These are phyloP conservation scores for Dendroctonus valens DNA, from an alignment of 1,140 invertebrate species.

Conservation along the genomic window DNA sequence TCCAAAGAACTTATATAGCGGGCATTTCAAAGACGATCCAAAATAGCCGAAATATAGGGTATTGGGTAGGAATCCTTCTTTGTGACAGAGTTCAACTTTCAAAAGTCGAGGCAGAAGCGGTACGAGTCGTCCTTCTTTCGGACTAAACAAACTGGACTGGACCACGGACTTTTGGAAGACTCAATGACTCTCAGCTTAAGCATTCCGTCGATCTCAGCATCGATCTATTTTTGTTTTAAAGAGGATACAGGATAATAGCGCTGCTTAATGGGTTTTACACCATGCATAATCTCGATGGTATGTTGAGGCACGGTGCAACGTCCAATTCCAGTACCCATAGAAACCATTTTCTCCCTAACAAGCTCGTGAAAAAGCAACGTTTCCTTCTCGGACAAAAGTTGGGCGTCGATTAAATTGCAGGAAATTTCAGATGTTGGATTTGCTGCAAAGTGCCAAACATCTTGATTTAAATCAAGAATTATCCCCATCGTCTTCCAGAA, in stretches of 20 bases:
- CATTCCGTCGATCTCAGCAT: constrained; percentile 36
- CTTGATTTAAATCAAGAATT: constrained; percentile 18
- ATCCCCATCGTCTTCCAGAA: constrained; percentile 32
- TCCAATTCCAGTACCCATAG: too few relatives aligned
- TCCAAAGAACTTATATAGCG: constrained; percentile 43
- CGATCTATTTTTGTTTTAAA: constrained; percentile 26
- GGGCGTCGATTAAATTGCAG: too few relatives aligned
- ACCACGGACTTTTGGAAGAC: constrained; percentile 35
- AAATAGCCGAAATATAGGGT: constrained; percentile 44
- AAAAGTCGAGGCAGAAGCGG: constrained; percentile 44
- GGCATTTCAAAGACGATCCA: too few relatives aligned
- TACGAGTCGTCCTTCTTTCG: constrained; percentile 39
- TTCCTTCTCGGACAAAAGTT: too few relatives aligned
- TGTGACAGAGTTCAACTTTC: constrained; percentile 42
- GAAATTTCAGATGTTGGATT: too few relatives aligned
- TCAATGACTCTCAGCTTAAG: constrained; percentile 35
- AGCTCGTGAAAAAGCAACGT: too few relatives aligned
- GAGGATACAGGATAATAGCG: constrained; percentile 19
- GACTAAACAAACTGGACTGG: constrained; percentile 39
- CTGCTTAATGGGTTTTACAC: too few relatives aligned
- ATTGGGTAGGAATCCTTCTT: constrained; percentile 44
- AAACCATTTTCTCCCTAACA: too few relatives aligned
- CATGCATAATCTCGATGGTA: too few relatives aligned
- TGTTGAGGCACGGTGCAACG: too few relatives aligned
- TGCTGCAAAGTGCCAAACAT: constrained; percentile 9